Conservation (phyloP, 1,140 invertebrate genomes). For the Bombus waltoni region DNA sequence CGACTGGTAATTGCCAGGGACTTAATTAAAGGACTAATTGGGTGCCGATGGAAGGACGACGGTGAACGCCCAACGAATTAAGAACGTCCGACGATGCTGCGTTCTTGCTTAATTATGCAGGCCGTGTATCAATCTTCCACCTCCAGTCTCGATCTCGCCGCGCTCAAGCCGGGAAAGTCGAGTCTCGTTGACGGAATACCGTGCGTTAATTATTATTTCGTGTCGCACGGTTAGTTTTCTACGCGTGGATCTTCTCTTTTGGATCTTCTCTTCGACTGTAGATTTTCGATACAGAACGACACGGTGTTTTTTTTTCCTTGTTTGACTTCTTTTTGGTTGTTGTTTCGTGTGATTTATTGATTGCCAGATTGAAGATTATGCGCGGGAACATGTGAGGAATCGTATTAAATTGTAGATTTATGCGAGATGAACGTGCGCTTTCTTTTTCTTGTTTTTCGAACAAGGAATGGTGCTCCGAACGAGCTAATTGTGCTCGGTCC, state of each 20-base stretch:
- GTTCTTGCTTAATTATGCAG: constrained; percentile 26
- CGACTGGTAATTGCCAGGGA: constrained; percentile 14
- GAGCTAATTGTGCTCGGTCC: not conserved
- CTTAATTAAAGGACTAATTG: constrained; percentile 42
- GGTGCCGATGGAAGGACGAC: constrained; percentile 24
- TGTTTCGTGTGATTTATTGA: not conserved
- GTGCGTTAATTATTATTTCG: not conserved
- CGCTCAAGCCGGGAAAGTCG: not conserved
- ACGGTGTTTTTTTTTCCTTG: fast-evolving
- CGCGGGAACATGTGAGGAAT: not conserved
- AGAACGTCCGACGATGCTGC: not conserved
- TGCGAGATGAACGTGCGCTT: not conserved
- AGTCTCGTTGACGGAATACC: not conserved
- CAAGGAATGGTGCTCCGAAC: not conserved
- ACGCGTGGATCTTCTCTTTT: not conserved
- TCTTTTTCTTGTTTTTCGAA: not conserved
- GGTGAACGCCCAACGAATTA: constrained; percentile 21
- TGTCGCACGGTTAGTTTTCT: not conserved
- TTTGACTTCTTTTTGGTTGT: not conserved
- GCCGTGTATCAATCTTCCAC: constrained; percentile 18
- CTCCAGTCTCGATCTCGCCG: not conserved
- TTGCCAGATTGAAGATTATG: not conserved
- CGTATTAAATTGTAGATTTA: not conserved
- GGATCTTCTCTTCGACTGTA: too few relatives aligned
- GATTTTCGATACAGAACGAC: too few relatives aligned